Base-by-base conservation (phyloP, 2,113 vertebrate genomes). In the Carassius carassius region DNA sequence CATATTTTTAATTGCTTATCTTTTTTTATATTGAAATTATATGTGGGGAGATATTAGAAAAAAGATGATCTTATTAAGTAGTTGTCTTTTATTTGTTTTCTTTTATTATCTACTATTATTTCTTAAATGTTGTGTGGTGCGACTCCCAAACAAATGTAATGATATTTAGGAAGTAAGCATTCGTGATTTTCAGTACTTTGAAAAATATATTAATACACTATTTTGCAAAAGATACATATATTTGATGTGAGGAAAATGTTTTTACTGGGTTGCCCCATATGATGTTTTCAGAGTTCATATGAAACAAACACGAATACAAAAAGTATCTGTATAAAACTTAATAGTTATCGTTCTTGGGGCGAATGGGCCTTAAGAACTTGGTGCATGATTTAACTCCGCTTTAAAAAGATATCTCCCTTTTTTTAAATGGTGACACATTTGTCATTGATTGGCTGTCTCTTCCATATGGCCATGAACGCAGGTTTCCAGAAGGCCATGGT, bases 401-500 rank as follows among this genome's bases (percentile, higher is more conserved):
- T 47, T 47, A 11, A 47, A 47, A 47, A 47, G 2, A 47, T 44
- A 47, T 47, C 44, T 8, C 44, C 2, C 10, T 11, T 37, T 47
- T 47, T 47, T 37, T 1, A 37, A 44, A 10, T 44, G 41, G 9
- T 44, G 35, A 70, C 12, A 32, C 32, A n/a, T 23, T 47, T 2
- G 37, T 23, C 21, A 17, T 90, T 60, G 65, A 25, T 63, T 67
- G 29, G 16, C 16, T 35, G 1, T 69, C 65, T 69, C 32, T 37
- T 21, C 17, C 17, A 37, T 21, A 37, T 70, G 67, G 32, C 2
- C 3, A 37, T 21, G 19, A 58, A 37, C 65, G 3, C 89, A 99
- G 98, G 97, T 72, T 98, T 99, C 93, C 96, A 97, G 2, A 97
- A 96, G 87, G 96, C 96, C 6, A 99, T 99, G 97, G 95, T 97